Conservation (phyloP, 1,140 invertebrate genomes). For the Metopolophium dirhodum region DNA sequence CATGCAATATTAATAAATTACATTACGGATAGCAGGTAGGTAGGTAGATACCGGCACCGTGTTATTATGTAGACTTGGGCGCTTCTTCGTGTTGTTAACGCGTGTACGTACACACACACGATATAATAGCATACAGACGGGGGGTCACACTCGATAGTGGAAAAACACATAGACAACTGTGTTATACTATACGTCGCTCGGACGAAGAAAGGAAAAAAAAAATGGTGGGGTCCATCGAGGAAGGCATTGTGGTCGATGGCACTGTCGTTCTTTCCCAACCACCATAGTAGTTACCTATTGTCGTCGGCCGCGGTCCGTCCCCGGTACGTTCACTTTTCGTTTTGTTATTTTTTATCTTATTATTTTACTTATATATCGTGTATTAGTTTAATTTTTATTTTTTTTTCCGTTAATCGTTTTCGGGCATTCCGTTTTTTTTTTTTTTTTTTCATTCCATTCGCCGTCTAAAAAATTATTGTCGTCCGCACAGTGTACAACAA, state of each 20-base stretch:
- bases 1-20: constrained; percentile 20
- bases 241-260: constrained; percentile 55
- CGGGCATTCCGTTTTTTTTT: not conserved
- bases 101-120: not conserved
- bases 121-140: not conserved
- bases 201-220: constrained; percentile 47
- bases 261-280: constrained; percentile 43
- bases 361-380: not conserved
- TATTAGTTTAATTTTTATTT: not conserved
- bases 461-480: not conserved
- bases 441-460: not conserved
- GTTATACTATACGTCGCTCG: not conserved
- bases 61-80: not conserved
- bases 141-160: constrained; percentile 18
- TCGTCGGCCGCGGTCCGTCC: constrained; percentile 55
- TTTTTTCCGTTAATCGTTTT: not conserved
- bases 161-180: not conserved
- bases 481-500: not conserved
- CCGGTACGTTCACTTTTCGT: constrained; percentile 46
- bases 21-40: not conserved
- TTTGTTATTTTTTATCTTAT: not conserved
- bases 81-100: not conserved
- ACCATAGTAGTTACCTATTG: constrained; percentile 46
- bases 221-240: constrained; percentile 55
- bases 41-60: not conserved